Evolutionary conservation across 2,888 invertebrate species (phyloP), one percentile per base, ranked within the genome.

Genomic region (Chironomus riparius): DNA sequence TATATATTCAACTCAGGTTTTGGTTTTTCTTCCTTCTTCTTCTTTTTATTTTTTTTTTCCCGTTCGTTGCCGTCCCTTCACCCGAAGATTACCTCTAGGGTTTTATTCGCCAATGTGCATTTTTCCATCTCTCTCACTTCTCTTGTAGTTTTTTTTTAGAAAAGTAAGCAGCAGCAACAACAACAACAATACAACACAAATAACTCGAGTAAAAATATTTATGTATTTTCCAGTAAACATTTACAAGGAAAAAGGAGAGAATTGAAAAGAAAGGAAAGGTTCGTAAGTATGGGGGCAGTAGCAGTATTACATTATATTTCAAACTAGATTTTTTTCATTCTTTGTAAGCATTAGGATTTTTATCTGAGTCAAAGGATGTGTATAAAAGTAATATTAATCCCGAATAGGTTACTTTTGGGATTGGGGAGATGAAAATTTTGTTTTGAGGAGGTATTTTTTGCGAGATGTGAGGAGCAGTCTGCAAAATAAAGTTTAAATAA

Each of bases 1-100:
- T 74, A 74, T 21, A 68, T 68, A 74, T 74, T 74, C 74, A 74
- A 47, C 68, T 74, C 74, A 74, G 74, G 74, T 74, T 74, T 74
- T 74, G 74, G 74, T 74, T 74, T 74, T 68, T 65, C 62, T 74
- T 61, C 22, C 50, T 61, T 65, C 47, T 15, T 62, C 48, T 70
- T n/a, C 22, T 73, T 65, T 12, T 15, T n/a, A n/a, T 47, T 28
- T 22, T 13, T 24, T 65, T 24, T 65, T 65, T 65, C 22, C 24
- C 21, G 65, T 22, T 65, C 62, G 21, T 18, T 56, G 56, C 47
- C 74, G 68, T 74, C 65, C 74, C 74, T 70, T 48, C 61, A 73
- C 72, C 61, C 65, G 65, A 74, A 74, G 74, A 74, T 74, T 74
- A 74, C 74, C 74, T 74, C 68, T 15, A 74, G 74, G 74, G 74